Evolutionary conservation across 2,888 invertebrate genomes (phyloP).

Genomic region (Halocaridina rubra): DNA sequence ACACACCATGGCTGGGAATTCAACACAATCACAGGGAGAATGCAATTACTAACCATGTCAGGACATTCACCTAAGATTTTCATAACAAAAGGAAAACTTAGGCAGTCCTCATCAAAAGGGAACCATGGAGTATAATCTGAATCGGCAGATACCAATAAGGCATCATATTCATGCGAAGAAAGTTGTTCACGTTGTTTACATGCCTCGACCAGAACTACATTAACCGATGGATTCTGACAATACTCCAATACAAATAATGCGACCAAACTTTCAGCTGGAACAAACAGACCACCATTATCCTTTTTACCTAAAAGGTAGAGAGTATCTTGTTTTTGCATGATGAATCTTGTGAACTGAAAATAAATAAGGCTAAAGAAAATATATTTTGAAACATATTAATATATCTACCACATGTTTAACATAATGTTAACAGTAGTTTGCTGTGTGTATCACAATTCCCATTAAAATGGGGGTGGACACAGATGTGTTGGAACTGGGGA

Average conservation of each 20-base stretch:
- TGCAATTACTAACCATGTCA: conserved; percentile 30
- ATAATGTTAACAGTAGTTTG: not conserved
- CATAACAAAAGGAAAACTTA: conserved; percentile 3
- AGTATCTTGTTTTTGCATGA: not conserved
- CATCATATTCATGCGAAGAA: not conserved
- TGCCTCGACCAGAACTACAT: not conserved
- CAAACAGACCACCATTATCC: not conserved
- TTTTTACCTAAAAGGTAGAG: conserved; percentile 15
- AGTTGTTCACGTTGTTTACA: not conserved
- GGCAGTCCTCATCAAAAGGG: not conserved
- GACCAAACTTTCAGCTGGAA: not conserved
- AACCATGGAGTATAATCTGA: not conserved
- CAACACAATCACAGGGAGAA: conserved; percentile 47
- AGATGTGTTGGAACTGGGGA: no score
- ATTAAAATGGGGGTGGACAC: no score
- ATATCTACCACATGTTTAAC: not conserved
- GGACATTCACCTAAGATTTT: conserved; percentile 6
- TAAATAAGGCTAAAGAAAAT: not conserved
- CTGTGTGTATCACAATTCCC: no score
- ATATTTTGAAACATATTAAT: not conserved
- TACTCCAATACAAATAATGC: conserved; percentile 41
- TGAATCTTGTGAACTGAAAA: not conserved
- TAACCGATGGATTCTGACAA: conserved; percentile 6
- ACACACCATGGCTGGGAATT: conserved; percentile 39
- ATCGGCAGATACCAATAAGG: not conserved